Percentiles rank a stretch among this genome's conserved stretches.
These are phyloP conservation scores for Zaprionus obscuricornis DNA, from an alignment of 2,888 invertebrate genomes.

Conservation along the genomic window DNA sequence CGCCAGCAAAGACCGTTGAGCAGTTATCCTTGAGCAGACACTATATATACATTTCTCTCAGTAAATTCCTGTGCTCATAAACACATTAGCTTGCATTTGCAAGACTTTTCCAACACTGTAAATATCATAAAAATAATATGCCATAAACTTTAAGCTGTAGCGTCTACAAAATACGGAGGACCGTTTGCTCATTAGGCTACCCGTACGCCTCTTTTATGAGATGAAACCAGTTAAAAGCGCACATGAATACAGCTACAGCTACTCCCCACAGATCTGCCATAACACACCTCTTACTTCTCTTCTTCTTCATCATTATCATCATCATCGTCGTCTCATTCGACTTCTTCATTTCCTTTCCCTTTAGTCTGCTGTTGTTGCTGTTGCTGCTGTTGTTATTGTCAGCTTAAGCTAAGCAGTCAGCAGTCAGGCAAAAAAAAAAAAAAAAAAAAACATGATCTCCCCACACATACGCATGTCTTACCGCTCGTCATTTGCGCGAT, in stretches of 20 bases:
- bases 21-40: no score
- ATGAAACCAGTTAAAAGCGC: conserved; percentile 65
- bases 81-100: no score
- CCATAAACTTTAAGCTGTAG: conserved; percentile 25
- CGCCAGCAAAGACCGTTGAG: no score
- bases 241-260: conserved; percentile 35
- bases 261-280: conserved; percentile 29
- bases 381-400: conserved; percentile 60
- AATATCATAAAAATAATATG: conserved; percentile 12
- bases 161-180: conserved; percentile 35
- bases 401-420: conserved; percentile 69
- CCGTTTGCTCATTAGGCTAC: conserved; percentile 69
- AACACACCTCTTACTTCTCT: no score
- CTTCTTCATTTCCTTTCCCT: not conserved
- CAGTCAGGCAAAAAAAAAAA: no score
- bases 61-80: no score
- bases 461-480: conserved; percentile 64
- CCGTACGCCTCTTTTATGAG: conserved; percentile 38
- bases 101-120: not conserved
- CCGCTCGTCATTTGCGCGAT: conserved; percentile 81
- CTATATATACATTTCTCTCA: no score
- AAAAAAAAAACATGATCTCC: not conserved
- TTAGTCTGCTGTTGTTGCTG: conserved; percentile 15
- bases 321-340: not conserved
- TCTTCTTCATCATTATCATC: conserved; percentile 15